Evolutionary conservation across 2,888 invertebrate species (phyloP), one percentile per base, ranked within the genome.

Genomic region (Drosophila koepferae): DNA sequence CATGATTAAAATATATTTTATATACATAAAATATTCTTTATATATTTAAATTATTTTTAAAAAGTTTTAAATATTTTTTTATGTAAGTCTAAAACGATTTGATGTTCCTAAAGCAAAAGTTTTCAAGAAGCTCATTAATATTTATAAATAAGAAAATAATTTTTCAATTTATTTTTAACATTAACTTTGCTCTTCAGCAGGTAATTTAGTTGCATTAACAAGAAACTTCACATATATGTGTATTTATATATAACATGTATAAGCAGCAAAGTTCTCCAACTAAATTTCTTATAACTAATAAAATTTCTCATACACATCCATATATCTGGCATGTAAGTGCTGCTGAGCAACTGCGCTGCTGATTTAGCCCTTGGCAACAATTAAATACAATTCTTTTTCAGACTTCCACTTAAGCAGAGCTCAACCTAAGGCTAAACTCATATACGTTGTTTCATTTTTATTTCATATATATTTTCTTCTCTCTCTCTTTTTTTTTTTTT

Each of bases 401-500:
- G 44, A 23, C n/a, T 48, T 14, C 23, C 59, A 34, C 18, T 70
- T 56, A 56, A 58, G 38, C 53, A 58, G 41, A 44, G 44, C 58
- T 63, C 41, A 58, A 68, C 60, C 40, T 62, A 41, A 49, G 62
- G 43, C 51, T 71, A 51, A 69, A 53, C 49, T 56, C 51, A 36
- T 40, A 20, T 36, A 20, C 28, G 44, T 58, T 36, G 18, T 20
- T 40, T 72, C 38, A 23, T 40, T n/a, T 72, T 67, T 66, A 36
- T 41, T 63, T 60, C 2, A 16, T 38, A 16, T 54, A 16, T 36
- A 6, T 10, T 23, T 23, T 23, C 3, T 8, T 23, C 7, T 36
- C 14, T 36, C 1, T 9, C n/a, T n/a, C n/a, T n/a, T n/a, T n/a
- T n/a, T n/a, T n/a, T n/a, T n/a, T n/a, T 40, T 40, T 3, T n/a